Conservation (phyloP, 2,113 vertebrate genomes). For the Nothobranchius furzeri region DNA sequence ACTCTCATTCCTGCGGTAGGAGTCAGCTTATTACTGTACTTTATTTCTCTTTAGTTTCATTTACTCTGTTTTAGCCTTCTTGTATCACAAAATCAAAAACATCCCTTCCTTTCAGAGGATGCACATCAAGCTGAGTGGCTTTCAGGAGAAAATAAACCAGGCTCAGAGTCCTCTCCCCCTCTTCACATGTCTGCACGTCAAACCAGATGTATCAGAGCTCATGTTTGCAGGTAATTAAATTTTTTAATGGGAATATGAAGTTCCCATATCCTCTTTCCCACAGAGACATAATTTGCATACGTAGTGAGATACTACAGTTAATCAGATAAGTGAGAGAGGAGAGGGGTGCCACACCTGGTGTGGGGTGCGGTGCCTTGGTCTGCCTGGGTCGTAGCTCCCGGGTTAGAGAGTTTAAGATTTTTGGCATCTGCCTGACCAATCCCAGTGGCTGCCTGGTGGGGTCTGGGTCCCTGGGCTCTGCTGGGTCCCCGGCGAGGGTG, state of each 20-base stretch:
- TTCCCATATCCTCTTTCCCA: background rate
- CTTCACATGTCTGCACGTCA: slow-evolving; percentile 96
- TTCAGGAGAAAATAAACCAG: slow-evolving; percentile 87
- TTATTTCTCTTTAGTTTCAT: too few species aligned
- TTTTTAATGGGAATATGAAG: background rate
- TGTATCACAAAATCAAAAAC: background rate
- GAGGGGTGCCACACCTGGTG: too few species aligned
- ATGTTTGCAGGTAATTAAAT: slow-evolving; percentile 91
- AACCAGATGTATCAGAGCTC: slow-evolving; percentile 96
- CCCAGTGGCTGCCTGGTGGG: too few species aligned
- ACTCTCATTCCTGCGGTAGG: slow-evolving; percentile 92
- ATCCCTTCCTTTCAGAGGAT: slow-evolving; percentile 83
- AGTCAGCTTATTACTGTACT: background rate
- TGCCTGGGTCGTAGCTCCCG: too few species aligned
- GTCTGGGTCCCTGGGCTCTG: too few species aligned
- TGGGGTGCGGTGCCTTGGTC: too few species aligned
- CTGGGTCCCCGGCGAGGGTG: too few species aligned
- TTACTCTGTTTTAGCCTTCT: too few species aligned
- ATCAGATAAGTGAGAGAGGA: slow-evolving; percentile 11
- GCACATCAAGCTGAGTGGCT: slow-evolving; percentile 86
- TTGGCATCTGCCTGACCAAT: too few species aligned
- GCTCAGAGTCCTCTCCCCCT: slow-evolving; percentile 90
- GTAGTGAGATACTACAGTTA: slow-evolving; percentile 9
- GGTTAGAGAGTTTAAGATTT: too few species aligned
- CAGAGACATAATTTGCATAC: slow-evolving; percentile 17